Evolutionary conservation across 2,113 vertebrate species (phyloP), one percentile per base, ranked within the genome.

Genomic region (Leptodactylus fuscus): DNA sequence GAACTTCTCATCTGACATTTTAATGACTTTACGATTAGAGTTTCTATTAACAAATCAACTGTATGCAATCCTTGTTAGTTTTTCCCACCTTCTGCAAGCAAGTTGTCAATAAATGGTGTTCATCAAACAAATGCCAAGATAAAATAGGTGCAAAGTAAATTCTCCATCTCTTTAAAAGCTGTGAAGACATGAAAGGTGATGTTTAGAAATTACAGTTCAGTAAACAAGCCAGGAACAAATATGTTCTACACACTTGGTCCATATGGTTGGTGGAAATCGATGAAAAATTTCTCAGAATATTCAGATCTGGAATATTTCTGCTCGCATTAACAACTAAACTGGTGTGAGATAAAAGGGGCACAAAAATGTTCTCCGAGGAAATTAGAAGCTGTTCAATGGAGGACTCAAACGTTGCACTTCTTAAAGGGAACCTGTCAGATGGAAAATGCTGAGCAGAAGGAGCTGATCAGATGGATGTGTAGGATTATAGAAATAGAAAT

Each of bases 141-240:
- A 65, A 81, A 81, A 81, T 65, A 81, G 24, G 78, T 81, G 58
- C 38, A 81, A 62, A 81, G 58, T 81, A 81, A 65, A 32, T 81
- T 81, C 36, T 44, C 78, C 65, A 46, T 20, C 24, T 65, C 12
- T 44, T 11, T 27, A 48, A 44, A 65, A 65, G 76, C 76, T 79
- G 51, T 79, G 76, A 79, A 41, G 32, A 41, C 76, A 79, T 9
- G 34, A 58, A 60, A 53, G 49, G 51, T 79, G 51, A 79, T 79
- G 51, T n/a, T 60, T 60, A 60, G 51, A 60, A 65, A 29, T 58
- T 62, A 62, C 1, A 80, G 58, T 65, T 67, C 58, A 65, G 55
- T 44, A 81, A 79, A 55, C 76, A 79, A 38, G 32, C 12, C 7
- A 32, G 29, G 27, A 22, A 79, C n/a, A 32, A 55, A 79, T 38